Base-by-base conservation (phyloP, 2,888 invertebrate genomes). In the Seladonia tumulorum region DNA sequence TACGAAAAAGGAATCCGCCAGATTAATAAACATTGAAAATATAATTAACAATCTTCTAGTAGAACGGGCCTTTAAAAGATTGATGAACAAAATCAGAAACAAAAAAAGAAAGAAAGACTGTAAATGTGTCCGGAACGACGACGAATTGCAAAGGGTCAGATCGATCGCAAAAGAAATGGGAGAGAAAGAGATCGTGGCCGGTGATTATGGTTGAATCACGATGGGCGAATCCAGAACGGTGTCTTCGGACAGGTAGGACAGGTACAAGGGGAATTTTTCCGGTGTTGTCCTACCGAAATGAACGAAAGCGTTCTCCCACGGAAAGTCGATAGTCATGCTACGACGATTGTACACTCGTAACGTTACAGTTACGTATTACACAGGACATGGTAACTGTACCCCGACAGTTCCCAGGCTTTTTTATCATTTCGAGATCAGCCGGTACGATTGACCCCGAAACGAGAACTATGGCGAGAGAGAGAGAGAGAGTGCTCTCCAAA, bases 291-390 rank as follows among this genome's bases (percentile, higher is more conserved):
- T 53, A 12, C 49, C 14, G 29, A 77, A 77, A 49, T 39, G 42
- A 71, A 74, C 22, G 39, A 39, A 68, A 47, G 66, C n/a, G 14
- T 63, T 74, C 74, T 63, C 39, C 47, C 49, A 66, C 76, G 53
- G 76, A 79, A 82, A 79, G 53, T 70, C 66, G 81, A 85, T 83
- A 70, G 81, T 80, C 79, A 29, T 57, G 68, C 47, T n/a, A n/a
- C 60, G 63, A 39, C 49, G 66, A 81, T 68, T 57, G 80, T 79
- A 79, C 73, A 86, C 83, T 88, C 68, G 75, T 88, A 83, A 86
- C 76, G 68, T 90, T 87, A 90, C 89, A 87, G 88, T 89, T 87
- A 90, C n/a, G 83, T 66, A 79, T 90, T 88, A 83, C 82, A 83
- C 66, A 82, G 70, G 75, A 82, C 77, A 79, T 35, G 8, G 81